A percentile compares a stretch with the other conserved stretches of the same genome.
Evolutionary conservation across 1,140 invertebrate genomes (phyloP).

Genomic region (Lutraria rhynchaena): DNA sequence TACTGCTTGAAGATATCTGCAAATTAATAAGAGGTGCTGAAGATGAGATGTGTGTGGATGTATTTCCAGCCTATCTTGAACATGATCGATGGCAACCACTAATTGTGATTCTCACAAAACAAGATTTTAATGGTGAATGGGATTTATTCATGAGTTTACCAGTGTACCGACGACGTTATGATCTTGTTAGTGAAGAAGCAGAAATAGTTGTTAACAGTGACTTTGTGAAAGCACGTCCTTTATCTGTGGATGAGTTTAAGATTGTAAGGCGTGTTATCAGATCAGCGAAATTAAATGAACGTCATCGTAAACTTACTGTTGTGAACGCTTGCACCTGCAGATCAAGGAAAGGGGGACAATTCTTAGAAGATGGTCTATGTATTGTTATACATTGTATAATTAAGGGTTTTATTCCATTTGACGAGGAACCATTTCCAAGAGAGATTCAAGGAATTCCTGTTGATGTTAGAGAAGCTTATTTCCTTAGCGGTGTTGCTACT

Average conservation of each 20-base stretch:
- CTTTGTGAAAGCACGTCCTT: conserved; percentile 12
- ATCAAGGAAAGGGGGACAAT: conserved; percentile 34
- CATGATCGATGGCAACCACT: conserved; percentile 35
- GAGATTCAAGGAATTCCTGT: conserved; percentile 39
- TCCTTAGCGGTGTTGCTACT: conserved; percentile 12
- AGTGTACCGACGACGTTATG: conserved; percentile 38
- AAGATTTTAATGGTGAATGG: conserved; percentile 40
- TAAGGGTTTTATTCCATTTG: conserved; percentile 54
- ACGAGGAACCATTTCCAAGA: conserved; percentile 46
- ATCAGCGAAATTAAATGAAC: conserved; percentile 27
- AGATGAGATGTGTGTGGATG: conserved; percentile 38
- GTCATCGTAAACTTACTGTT: conserved; percentile 42
- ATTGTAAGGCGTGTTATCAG: conserved; percentile 12
- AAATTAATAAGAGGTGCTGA: conserved; percentile 43
- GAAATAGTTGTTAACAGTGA: conserved; percentile 31
- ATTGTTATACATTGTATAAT: conserved; percentile 50
- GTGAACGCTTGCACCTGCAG: conserved; percentile 43
- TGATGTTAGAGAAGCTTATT: conserved; percentile 53
- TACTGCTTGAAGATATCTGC: conserved; percentile 47
- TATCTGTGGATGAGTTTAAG: conserved; percentile 23
- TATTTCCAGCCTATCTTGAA: conserved; percentile 44
- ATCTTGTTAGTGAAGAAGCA: conserved; percentile 38
- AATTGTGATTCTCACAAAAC: conserved; percentile 35
- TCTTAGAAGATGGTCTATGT: conserved; percentile 38
- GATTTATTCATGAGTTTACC: conserved; percentile 51